Percentiles rank a stretch among this genome's conserved stretches.
Conservation (phyloP, 1,140 invertebrate genomes). For the Magallana ariakensis region DNA sequence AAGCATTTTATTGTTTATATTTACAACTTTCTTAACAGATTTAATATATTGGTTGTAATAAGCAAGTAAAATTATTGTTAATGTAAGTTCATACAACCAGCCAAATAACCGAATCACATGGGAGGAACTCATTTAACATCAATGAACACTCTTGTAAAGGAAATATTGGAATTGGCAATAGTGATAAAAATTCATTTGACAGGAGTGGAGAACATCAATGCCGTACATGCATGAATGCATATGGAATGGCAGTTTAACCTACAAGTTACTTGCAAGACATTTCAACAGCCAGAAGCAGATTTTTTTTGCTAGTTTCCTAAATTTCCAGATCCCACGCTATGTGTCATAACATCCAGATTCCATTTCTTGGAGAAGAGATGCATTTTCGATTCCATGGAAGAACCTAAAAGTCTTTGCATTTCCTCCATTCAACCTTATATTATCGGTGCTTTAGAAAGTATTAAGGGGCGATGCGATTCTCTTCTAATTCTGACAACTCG, state of each 20-base stretch:
- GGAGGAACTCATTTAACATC: conserved; percentile 39
- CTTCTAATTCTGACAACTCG: conserved; percentile 50
- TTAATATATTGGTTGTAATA: too few relatives aligned
- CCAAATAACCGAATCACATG: too few relatives aligned
- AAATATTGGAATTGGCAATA: conserved; percentile 52
- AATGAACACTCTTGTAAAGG: conserved; percentile 25
- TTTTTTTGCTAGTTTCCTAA: conserved; percentile 54
- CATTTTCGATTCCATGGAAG: conserved; percentile 31
- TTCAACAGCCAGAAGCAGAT: conserved; percentile 24
- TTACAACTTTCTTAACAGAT: too few relatives aligned
- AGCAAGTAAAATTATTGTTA: too few relatives aligned
- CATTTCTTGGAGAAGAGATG: conserved; percentile 32
- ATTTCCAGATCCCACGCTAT: conserved; percentile 36
- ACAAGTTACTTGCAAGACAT: neutral
- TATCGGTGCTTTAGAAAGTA: conserved; percentile 48
- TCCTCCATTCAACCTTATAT: conserved; percentile 60
- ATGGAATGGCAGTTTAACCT: neutral
- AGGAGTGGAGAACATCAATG: neutral
- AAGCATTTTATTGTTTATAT: too few relatives aligned
- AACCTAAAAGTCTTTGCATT: conserved; percentile 53
- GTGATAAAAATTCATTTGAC: conserved; percentile 41
- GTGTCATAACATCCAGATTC: conserved; percentile 40
- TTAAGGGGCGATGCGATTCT: conserved; percentile 36
- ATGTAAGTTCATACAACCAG: too few relatives aligned
- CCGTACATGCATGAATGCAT: neutral